phyloP scores from a whole-genome alignment of 2,113 vertebrate species.

The Ovis aries region ARS-UI_Ramb_v3.0 NC_056073.1:51059001-51059500 shows the following conservation, averaged over 20 bases:
- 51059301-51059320: neutral
- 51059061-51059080: neutral
- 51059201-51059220: neutral
- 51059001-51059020: neutral
- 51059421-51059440: neutral
- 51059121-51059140: neutral
- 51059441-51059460: neutral
- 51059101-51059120: neutral
- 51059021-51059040: neutral
- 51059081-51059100: no score
- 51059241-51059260: neutral
- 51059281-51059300: neutral
- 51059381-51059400: neutral
- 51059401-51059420: neutral
- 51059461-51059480: neutral
- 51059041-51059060: neutral
- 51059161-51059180: neutral
- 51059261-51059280: neutral
- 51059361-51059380: neutral
- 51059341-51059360: neutral
- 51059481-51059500: neutral
- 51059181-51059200: neutral
- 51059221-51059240: neutral
- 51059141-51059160: neutral
- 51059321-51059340: neutral